These are phyloP conservation scores for Epinephelus coioides DNA, from an alignment of 2,797 vertebrate species.

Conservation along the genomic window DNA sequence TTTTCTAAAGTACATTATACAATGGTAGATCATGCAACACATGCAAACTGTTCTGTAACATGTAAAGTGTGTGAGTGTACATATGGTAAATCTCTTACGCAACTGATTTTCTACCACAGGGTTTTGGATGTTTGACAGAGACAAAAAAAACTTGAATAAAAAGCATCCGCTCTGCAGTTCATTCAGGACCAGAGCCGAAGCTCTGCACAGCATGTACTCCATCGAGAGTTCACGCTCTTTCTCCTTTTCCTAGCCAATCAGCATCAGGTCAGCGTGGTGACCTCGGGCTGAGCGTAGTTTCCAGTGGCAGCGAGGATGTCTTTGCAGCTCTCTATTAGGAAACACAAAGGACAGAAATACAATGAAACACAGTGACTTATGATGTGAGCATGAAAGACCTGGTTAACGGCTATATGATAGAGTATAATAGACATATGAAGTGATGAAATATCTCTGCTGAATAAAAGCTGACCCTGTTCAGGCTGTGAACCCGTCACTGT, in stretches of 20 bases:
- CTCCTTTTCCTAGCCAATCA: conserved; percentile 43
- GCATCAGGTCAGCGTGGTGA: conserved; percentile 84
- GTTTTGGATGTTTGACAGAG: conserved; percentile 22
- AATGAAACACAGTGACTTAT: conserved; percentile 21
- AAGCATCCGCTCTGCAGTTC: conserved; percentile 42
- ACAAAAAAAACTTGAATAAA: conserved; percentile 2
- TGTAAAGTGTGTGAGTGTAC: conserved; percentile 39
- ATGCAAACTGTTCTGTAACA: conserved; percentile 74
- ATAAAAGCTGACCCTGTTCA: neutral
- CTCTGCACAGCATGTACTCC: conserved; percentile 21
- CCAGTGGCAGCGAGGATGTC: conserved; percentile 79
- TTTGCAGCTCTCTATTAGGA: conserved; percentile 83
- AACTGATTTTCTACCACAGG: conserved; percentile 51
- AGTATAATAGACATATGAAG: neutral
- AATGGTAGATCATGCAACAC: conserved; percentile 75
- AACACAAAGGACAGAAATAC: conserved; percentile 57
- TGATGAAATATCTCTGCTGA: neutral
- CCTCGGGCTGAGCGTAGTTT: conserved; percentile 84
- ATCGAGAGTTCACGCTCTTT: conserved; percentile 27
- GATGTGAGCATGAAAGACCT: neutral
- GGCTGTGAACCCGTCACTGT: neutral
- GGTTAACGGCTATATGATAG: neutral
- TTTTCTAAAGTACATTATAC: conserved; percentile 45
- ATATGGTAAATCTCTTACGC: conserved; percentile 19
- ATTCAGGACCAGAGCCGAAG: conserved; percentile 19